Base-by-base conservation (phyloP, 2,888 invertebrate genomes). In the Cryptocephalus primarius region DNA sequence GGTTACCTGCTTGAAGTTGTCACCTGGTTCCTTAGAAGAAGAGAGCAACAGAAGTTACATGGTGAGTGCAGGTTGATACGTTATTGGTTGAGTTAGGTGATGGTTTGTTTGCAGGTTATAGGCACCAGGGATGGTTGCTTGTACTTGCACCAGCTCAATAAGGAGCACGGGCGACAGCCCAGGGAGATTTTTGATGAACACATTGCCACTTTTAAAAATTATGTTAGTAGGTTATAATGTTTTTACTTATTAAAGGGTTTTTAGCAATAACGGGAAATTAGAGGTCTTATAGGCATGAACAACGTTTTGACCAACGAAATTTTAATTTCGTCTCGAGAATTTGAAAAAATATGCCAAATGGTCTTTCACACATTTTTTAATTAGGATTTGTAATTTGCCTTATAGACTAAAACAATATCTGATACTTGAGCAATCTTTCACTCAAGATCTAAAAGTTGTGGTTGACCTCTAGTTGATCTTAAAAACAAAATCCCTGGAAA, bases 121-220 rank as follows among this genome's bases (percentile, higher is more conserved):
- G 73, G 73, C 13, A 71, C 70, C 6, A 66, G 67, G 33, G 60
- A 62, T 36, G 73, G 73, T 22, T 60, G 59, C 22, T 57, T 76
- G 11, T 69, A 72, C 54, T 57, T 76, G 34, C 73, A 77, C 53
- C 63, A 72, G 47, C 57, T 76, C 13, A 73, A 67, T 47, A 58
- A 65, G 44, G 69, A 72, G 45, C 73, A 71, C 55, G 65, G 64
- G 40, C 65, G 64, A 50, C 63, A 70, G 40, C 59, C 65, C 33
- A 56, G 56, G 32, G 63, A 70, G 43, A 63, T 68, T 38, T 64
- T 68, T 44, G 58, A 66, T 32, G 62, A 66, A 48, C 72, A 76
- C 56, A 55, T 71, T 12, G 65, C 68, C 47, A 69, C 66, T 40
- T 75, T 76, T 62, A 63, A 70, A 51, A 68, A 68, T 59, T 75